Percentiles rank a stretch among this genome's conserved stretches.
Evolutionary conservation across 2,797 vertebrate genomes (phyloP).

Genomic region (Helostoma temminkii): DNA sequence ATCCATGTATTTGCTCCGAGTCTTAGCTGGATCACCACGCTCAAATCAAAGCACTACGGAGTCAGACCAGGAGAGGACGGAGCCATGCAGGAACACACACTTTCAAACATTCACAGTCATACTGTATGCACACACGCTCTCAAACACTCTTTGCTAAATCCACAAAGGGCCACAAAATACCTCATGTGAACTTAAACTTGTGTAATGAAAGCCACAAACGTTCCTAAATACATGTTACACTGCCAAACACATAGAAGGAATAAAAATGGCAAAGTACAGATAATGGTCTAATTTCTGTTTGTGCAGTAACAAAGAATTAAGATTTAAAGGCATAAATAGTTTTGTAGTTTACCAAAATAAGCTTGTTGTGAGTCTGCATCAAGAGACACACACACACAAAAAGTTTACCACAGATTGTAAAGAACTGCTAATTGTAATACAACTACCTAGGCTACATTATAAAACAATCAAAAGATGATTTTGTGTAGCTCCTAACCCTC

Average conservation of each 20-base stretch:
- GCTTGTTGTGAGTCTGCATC: slow-evolving; percentile 26
- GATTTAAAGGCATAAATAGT: slow-evolving; percentile 26
- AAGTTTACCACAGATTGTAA: slow-evolving; percentile 47
- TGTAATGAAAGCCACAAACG: slow-evolving; percentile 24
- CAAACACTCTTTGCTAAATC: slow-evolving; percentile 36
- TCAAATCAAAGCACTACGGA: slow-evolving; percentile 85
- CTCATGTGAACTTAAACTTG: slow-evolving; percentile 18
- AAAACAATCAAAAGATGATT: slow-evolving; percentile 71
- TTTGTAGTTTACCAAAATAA: slow-evolving; percentile 20
- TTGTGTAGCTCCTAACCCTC: slow-evolving; percentile 52
- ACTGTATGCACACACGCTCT: slow-evolving; percentile 62
- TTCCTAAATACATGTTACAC: slow-evolving; percentile 1
- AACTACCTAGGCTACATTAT: slow-evolving; percentile 64
- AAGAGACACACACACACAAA: slow-evolving; percentile 25
- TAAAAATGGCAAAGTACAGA: slow-evolving; percentile 8
- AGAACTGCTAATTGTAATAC: slow-evolving; percentile 59
- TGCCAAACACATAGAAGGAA: slow-evolving; percentile 4
- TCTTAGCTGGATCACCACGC: slow-evolving; percentile 85
- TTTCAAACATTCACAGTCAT: slow-evolving; percentile 54
- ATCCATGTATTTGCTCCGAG: slow-evolving; percentile 86
- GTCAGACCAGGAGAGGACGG: slow-evolving; percentile 75
- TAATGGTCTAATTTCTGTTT: slow-evolving; percentile 18
- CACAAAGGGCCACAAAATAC: slow-evolving; percentile 24
- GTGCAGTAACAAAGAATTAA: slow-evolving; percentile 27
- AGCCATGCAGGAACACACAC: slow-evolving; percentile 76